phyloP scores from a whole-genome alignment of 2,797 vertebrate species.

The Lagorchestes hirsutus region DNA sequence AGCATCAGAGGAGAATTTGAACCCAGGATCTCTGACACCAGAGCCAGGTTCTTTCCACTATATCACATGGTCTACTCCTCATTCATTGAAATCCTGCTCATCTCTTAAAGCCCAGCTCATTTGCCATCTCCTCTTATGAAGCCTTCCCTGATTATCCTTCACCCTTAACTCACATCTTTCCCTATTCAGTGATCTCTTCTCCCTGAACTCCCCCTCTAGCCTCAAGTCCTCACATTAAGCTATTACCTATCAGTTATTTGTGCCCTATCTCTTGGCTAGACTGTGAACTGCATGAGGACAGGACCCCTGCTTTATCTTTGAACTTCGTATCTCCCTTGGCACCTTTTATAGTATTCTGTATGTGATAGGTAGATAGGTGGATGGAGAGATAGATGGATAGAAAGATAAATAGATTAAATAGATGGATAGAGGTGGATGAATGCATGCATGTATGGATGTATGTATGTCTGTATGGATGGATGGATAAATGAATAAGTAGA shows the following conservation, averaged over 20 bases:
- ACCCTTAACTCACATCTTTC: background rate
- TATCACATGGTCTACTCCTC: background rate
- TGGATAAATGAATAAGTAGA: no score
- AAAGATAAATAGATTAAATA: no score
- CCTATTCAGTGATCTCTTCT: background rate
- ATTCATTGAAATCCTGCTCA: background rate
- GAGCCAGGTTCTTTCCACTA: background rate
- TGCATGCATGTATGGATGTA: no score
- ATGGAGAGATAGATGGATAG: no score
- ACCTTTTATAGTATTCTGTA: background rate
- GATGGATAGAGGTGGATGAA: no score
- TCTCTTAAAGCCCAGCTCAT: background rate
- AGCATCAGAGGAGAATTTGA: background rate
- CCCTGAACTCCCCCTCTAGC: background rate
- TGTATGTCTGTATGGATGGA: no score
- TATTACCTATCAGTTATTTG: background rate
- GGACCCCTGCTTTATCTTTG: background rate
- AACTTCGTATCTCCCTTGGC: background rate
- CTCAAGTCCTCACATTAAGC: background rate
- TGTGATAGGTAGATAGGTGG: background rate
- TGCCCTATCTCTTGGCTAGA: background rate
- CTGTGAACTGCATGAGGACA: background rate
- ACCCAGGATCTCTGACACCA: background rate
- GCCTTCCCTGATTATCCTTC: background rate
- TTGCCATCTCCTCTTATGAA: background rate